A percentile compares a stretch with the other conserved stretches of the same genome.
phyloP scores from a whole-genome alignment of 2,888 invertebrate species.

The Epinotia nisella region DNA sequence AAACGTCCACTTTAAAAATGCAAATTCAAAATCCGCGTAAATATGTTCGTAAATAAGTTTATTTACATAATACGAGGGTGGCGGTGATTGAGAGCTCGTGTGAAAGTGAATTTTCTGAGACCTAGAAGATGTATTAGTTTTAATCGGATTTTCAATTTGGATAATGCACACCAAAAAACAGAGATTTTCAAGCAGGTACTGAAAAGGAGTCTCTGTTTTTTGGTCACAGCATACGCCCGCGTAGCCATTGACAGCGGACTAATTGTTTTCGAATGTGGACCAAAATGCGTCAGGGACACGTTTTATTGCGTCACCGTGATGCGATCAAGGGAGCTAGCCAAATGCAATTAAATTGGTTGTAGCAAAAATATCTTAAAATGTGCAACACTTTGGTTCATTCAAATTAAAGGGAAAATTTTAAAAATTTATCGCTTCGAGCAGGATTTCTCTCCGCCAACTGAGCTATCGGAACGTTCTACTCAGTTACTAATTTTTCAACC shows the following conservation, averaged over 20 bases:
- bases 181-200: too few relatives aligned
- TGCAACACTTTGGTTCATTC: too few relatives aligned
- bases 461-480: too few relatives aligned
- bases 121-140: neutral
- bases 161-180: too few relatives aligned
- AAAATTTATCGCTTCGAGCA: too few relatives aligned
- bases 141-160: conserved; percentile 24
- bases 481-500: too few relatives aligned
- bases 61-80: conserved; percentile 36
- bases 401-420: too few relatives aligned
- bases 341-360: conserved; percentile 1
- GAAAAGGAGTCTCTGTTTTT: neutral
- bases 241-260: neutral
- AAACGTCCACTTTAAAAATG: conserved; percentile 36
- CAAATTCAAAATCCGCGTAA: conserved; percentile 30
- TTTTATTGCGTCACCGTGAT: neutral
- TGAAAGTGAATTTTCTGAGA: conserved; percentile 20
- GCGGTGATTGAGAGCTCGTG: conserved; percentile 1
- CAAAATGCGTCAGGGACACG: neutral
- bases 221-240: neutral
- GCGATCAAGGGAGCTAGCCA: neutral
- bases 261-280: neutral
- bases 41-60: conserved; percentile 30
- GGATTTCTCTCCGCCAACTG: too few relatives aligned
- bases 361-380: neutral